Evolutionary conservation across 2,113 vertebrate species (phyloP).

Genomic region (Phrynocephalus versicolor): DNA sequence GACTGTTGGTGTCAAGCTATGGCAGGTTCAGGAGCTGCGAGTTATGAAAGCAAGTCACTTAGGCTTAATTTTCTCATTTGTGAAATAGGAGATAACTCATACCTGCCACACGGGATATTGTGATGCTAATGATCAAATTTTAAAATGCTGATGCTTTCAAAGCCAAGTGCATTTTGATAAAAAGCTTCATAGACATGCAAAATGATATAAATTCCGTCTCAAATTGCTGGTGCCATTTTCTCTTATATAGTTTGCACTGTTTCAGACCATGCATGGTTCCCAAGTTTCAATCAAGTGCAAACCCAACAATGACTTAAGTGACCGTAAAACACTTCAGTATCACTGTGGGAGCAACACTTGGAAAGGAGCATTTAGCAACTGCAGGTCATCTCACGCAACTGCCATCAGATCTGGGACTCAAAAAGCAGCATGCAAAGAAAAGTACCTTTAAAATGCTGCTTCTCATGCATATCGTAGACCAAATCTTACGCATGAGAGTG

Average conservation of each 20-base stretch:
- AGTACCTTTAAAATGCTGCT: not conserved
- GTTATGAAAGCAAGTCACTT: conserved; percentile 29
- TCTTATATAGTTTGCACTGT: not conserved
- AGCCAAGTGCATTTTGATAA: not conserved
- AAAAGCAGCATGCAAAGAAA: not conserved
- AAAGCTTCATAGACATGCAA: conserved; percentile 13
- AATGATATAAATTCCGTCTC: conserved; percentile 5
- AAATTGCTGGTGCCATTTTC: not conserved
- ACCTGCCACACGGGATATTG: conserved; percentile 11
- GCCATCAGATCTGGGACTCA: not conserved
- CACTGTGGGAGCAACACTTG: not conserved
- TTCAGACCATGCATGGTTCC: not conserved
- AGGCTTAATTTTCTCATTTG: conserved; percentile 25
- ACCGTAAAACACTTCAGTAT: not conserved
- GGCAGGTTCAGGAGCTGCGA: not conserved
- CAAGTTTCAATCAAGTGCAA: not conserved
- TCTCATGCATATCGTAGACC: not conserved
- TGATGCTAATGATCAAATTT: conserved; percentile 23
- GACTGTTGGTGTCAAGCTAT: conserved; percentile 14
- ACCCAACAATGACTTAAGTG: not conserved
- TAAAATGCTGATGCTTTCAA: not conserved
- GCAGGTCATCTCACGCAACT: not conserved
- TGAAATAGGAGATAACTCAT: conserved; percentile 21
- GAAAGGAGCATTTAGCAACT: not conserved
- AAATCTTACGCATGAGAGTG: not conserved